These are phyloP conservation scores for Falcunculus frontatus DNA, from an alignment of 2,113 vertebrate genomes.

Conservation along the genomic window DNA sequence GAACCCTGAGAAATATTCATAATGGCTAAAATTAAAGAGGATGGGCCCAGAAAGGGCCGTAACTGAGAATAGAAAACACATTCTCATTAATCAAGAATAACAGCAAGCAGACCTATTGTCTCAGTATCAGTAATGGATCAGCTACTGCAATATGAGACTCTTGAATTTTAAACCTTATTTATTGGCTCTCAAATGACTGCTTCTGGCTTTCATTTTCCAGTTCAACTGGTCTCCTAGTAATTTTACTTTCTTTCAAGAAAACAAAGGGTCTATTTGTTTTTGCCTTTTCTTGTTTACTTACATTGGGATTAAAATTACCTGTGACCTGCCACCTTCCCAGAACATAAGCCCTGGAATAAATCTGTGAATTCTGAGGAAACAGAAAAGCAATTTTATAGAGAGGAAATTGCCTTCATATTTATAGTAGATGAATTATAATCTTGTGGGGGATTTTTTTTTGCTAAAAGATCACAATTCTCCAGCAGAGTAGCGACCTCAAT, in stretches of 20 bases:
- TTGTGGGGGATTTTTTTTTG: background rate
- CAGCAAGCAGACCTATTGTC: background rate
- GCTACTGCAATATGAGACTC: background rate
- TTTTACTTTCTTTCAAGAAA: background rate
- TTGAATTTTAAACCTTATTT: background rate
- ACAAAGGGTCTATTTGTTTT: background rate
- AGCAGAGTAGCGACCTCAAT: background rate
- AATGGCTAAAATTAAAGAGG: background rate
- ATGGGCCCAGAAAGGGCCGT: background rate
- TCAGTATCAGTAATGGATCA: background rate
- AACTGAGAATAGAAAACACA: background rate
- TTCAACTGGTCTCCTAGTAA: background rate
- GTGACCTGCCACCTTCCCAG: background rate
- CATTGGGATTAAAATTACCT: constrained; percentile 7
- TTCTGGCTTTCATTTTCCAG: background rate
- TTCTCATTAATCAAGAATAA: background rate
- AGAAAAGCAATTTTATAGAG: background rate
- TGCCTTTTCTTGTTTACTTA: background rate
- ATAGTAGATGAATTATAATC: constrained; percentile 7
- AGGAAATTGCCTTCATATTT: constrained; percentile 26
- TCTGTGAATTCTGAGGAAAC: background rate
- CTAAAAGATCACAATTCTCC: background rate
- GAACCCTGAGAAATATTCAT: background rate
- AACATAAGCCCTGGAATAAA: background rate
- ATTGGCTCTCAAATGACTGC: background rate